phyloP scores from a whole-genome alignment of 2,797 vertebrate species.

The Leptoclinus maculatus region DNA sequence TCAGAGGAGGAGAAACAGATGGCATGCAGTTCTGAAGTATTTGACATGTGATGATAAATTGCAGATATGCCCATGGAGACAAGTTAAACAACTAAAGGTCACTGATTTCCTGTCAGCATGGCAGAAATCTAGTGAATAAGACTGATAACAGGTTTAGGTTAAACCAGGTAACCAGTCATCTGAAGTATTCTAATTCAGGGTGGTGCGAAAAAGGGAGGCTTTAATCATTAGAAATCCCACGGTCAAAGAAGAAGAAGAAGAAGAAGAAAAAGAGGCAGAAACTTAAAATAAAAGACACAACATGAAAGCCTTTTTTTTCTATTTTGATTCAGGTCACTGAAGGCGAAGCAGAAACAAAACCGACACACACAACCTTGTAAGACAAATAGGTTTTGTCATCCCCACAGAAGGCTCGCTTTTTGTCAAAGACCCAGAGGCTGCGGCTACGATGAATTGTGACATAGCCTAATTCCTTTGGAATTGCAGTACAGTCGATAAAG shows the following conservation, averaged over 20 bases:
- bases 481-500: conserved; percentile 83
- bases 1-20: conserved; percentile 25
- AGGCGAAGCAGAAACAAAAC: conserved; percentile 72
- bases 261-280: conserved; percentile 43
- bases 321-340: conserved; percentile 77
- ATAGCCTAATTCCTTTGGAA: conserved; percentile 84
- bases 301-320: conserved; percentile 65
- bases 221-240: conserved; percentile 22
- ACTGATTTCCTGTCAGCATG: neutral
- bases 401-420: conserved; percentile 79
- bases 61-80: conserved; percentile 2
- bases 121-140: neutral
- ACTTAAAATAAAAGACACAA: conserved; percentile 60
- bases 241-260: conserved; percentile 23
- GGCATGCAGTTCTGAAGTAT: conserved; percentile 12
- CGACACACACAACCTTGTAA: conserved; percentile 84
- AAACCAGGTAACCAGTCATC: conserved; percentile 16
- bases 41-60: conserved; percentile 20
- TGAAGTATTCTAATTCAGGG: conserved; percentile 31
- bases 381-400: conserved; percentile 86
- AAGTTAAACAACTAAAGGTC: conserved; percentile 6
- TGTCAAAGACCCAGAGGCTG: conserved; percentile 78
- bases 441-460: conserved; percentile 82
- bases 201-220: conserved; percentile 2
- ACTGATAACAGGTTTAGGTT: conserved; percentile 16